Conservation (phyloP, 2,797 vertebrate genomes). For the Buphagus erythrorhynchus region DNA sequence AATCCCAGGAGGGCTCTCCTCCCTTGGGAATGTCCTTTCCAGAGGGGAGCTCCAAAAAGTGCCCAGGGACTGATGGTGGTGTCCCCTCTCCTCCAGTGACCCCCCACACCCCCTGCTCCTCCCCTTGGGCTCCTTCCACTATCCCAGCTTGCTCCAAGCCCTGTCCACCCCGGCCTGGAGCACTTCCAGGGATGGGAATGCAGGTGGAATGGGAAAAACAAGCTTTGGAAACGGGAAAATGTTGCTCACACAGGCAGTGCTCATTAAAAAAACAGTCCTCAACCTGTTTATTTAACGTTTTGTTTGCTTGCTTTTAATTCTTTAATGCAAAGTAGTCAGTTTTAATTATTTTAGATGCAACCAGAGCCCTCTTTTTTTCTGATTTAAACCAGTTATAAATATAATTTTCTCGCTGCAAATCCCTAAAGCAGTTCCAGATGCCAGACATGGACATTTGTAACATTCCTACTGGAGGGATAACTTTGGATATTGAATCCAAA, state of each 20-base stretch:
- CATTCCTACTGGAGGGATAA: slow-evolving; percentile 22
- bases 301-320: neutral
- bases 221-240: neutral
- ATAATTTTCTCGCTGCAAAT: slow-evolving; percentile 12
- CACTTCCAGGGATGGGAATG: neutral
- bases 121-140: neutral
- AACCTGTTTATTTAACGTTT: neutral
- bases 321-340: slow-evolving; percentile 22
- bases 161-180: neutral
- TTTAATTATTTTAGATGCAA: slow-evolving; percentile 49
- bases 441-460: neutral
- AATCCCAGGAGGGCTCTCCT: neutral
- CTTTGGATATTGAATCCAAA: slow-evolving; percentile 37
- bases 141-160: fast-evolving
- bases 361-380: neutral
- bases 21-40: fast-evolving
- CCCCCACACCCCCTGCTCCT: neutral
- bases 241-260: neutral
- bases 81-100: neutral
- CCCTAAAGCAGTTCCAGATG: slow-evolving; percentile 61
- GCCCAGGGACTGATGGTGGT: neutral
- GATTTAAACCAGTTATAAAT: slow-evolving; percentile 57
- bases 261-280: neutral
- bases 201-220: neutral
- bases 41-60: neutral